These are phyloP conservation scores for Nebria ingens DNA, from an alignment of 1,140 invertebrate species.

Conservation along the genomic window DNA sequence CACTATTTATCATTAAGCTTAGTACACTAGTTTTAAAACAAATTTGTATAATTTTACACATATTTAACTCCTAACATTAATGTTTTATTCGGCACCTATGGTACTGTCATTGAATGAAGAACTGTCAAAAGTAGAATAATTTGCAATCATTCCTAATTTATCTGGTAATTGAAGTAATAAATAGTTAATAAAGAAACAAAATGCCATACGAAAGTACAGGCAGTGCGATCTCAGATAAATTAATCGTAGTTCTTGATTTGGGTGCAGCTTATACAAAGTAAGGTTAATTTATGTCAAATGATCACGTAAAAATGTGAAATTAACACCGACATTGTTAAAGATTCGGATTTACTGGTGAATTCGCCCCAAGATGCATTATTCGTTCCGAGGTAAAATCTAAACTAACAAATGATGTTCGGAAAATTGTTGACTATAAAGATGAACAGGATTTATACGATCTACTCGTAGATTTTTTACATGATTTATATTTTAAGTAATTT, in stretches of 20 bases:
- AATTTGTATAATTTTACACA: too few species aligned
- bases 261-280: slow-evolving; percentile 91
- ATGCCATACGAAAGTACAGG: slow-evolving; percentile 66
- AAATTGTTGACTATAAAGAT: slow-evolving; percentile 59
- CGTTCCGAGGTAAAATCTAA: slow-evolving; percentile 62
- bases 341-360: slow-evolving; percentile 85
- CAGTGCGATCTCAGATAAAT: slow-evolving; percentile 70
- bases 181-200: too few species aligned
- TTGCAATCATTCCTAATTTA: too few species aligned
- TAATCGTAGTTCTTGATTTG: slow-evolving; percentile 82
- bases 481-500: slow-evolving; percentile 75
- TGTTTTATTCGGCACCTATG: too few species aligned
- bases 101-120: too few species aligned
- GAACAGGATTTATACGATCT: slow-evolving; percentile 73
- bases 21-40: too few species aligned
- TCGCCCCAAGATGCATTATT: slow-evolving; percentile 77
- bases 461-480: slow-evolving; percentile 80
- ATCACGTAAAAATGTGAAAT: slow-evolving; percentile 13
- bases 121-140: too few species aligned
- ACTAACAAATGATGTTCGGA: slow-evolving; percentile 47
- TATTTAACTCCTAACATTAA: too few species aligned
- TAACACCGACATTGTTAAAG: slow-evolving; percentile 38
- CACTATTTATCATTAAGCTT: too few species aligned
- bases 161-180: too few species aligned
- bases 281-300: slow-evolving; percentile 25